A percentile compares a stretch with the other conserved stretches of the same genome.
Conservation (phyloP, 2,113 vertebrate species). For the Carlito syrichta region DNA sequence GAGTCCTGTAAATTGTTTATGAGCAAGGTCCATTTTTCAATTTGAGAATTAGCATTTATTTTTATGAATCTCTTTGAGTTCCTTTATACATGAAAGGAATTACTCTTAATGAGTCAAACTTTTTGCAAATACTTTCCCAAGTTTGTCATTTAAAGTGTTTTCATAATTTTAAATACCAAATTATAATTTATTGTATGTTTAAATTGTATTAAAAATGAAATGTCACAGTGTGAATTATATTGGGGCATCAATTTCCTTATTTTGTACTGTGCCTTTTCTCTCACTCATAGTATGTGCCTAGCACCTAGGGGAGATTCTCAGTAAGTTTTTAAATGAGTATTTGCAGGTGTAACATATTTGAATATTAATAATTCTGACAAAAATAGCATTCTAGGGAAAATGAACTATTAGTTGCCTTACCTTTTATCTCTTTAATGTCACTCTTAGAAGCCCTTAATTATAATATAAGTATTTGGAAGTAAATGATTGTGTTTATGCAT, state of each 20-base stretch:
- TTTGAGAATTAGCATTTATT: conserved; percentile 3
- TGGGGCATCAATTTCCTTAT: background rate
- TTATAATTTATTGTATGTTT: background rate
- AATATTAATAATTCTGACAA: background rate
- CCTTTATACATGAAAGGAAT: background rate
- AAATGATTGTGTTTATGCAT: background rate
- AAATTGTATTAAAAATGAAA: background rate
- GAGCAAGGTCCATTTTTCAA: background rate
- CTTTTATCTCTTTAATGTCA: background rate
- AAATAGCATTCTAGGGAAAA: background rate
- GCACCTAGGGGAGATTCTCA: background rate
- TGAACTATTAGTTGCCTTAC: background rate
- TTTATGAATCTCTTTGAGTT: background rate
- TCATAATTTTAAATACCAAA: background rate
- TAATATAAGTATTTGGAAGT: background rate
- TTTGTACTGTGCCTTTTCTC: background rate
- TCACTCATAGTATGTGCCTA: background rate
- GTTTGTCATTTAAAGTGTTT: background rate
- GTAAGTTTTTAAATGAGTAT: background rate
- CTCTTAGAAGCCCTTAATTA: background rate
- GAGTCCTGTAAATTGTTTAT: background rate
- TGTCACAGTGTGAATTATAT: background rate
- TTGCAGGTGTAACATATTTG: background rate
- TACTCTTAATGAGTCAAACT: conserved; percentile 4
- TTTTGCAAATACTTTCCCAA: background rate